A percentile compares a stretch with the other conserved stretches of the same genome.
Conservation (phyloP, 1,140 invertebrate species). For the Chelonus insularis region DNA sequence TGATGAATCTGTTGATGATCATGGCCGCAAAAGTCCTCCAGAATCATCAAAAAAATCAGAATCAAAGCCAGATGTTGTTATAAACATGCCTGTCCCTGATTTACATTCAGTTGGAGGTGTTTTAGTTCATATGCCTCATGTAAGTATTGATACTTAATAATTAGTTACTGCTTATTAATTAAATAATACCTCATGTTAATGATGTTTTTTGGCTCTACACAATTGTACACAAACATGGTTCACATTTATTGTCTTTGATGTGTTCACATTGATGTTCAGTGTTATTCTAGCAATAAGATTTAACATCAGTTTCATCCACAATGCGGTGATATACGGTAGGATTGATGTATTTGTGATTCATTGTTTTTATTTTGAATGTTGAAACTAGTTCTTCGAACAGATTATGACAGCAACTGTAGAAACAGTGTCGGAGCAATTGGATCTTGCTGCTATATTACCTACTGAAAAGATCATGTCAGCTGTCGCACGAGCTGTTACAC, state of each 20-base stretch:
- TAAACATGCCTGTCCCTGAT: slow-evolving; percentile 70
- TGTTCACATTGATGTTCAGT: no score
- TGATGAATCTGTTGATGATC: slow-evolving; percentile 66
- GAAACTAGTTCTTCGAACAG: slow-evolving; percentile 65
- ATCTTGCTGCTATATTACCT: slow-evolving; percentile 80
- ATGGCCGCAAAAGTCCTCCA: slow-evolving; percentile 66
- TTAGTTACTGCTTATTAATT: not conserved
- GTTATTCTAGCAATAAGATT: no score
- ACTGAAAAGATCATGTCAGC: slow-evolving; percentile 78
- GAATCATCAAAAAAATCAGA: slow-evolving; percentile 69
- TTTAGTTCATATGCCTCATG: slow-evolving; percentile 87
- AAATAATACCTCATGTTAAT: not conserved
- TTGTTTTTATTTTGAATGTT: slow-evolving; percentile 47
- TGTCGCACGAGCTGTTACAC: slow-evolving; percentile 81
- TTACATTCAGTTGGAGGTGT: slow-evolving; percentile 79
- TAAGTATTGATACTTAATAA: slow-evolving; percentile 66
- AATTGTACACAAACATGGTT: no score
- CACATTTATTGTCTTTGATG: no score
- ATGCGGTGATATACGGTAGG: slow-evolving; percentile 42
- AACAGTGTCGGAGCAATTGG: slow-evolving; percentile 85
- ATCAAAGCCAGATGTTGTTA: slow-evolving; percentile 65
- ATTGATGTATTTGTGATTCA: slow-evolving; percentile 27
- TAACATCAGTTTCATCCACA: no score
- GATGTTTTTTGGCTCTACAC: no score
- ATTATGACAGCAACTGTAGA: slow-evolving; percentile 93